Evolutionary conservation across 64 coral and sea anemone species (phyloP).

Genomic region (Stichodactyla mertensii): DNA sequence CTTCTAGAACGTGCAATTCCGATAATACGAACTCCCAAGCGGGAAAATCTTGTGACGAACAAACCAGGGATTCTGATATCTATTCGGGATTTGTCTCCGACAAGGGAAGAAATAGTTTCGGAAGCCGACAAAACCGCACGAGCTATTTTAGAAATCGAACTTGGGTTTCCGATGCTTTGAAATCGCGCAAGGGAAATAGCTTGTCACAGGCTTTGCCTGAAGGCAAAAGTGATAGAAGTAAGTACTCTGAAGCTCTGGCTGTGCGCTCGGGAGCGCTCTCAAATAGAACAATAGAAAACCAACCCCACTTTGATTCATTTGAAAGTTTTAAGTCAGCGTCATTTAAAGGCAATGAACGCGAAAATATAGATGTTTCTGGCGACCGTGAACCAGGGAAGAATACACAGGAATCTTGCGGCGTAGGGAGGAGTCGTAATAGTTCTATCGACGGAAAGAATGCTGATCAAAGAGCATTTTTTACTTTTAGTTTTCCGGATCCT

Average conservation of each 20-base stretch:
- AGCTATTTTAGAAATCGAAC: slow-evolving; percentile 10
- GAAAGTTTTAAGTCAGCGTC: no score
- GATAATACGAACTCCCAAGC: neutral
- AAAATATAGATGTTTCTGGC: neutral
- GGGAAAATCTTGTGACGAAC: neutral
- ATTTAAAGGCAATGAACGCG: neutral
- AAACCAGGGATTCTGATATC: neutral
- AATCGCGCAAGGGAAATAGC: neutral
- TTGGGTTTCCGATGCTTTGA: neutral
- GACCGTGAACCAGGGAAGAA: neutral
- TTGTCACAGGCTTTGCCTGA: neutral
- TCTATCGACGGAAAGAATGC: neutral
- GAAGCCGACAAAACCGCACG: slow-evolving; percentile 14
- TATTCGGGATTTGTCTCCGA: neutral
- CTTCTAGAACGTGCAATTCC: neutral
- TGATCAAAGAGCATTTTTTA: slow-evolving; percentile 3
- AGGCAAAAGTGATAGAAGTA: neutral
- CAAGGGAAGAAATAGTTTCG: neutral
- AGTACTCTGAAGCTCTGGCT: neutral
- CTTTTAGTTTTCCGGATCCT: neutral
- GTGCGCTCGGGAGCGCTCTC: neutral
- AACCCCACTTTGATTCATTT: neutral
- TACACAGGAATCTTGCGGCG: neutral
- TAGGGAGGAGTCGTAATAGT: neutral
- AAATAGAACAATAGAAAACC: neutral